Conservation (phyloP, 2,888 invertebrate species). For the Lottia gigantea region DNA sequence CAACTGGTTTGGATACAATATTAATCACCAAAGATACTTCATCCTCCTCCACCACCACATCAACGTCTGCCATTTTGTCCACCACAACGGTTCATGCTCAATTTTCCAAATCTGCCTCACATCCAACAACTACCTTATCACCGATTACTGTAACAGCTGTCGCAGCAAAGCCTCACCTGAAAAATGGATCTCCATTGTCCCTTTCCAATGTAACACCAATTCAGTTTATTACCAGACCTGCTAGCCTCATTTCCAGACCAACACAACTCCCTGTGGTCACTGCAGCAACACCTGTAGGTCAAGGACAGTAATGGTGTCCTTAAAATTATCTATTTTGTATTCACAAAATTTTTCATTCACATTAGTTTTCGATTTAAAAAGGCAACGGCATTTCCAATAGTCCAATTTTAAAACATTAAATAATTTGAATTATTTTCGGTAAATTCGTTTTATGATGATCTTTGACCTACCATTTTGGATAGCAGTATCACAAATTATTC, state of each 20-base stretch:
- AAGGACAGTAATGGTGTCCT: too few species aligned
- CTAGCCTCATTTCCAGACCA: conserved; percentile 2
- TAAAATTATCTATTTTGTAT: too few species aligned
- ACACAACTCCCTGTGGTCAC: conserved; percentile 5
- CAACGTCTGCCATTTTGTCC: conserved; percentile 2
- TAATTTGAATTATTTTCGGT: too few species aligned
- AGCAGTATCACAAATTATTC: too few species aligned
- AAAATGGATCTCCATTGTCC: not conserved
- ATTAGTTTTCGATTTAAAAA: too few species aligned
- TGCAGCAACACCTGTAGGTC: not conserved
- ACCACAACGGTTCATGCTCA: not conserved
- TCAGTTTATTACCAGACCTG: not conserved
- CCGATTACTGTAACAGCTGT: not conserved
- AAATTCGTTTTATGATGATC: too few species aligned
- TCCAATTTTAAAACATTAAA: too few species aligned
- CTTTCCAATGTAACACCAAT: not conserved
- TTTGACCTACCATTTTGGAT: too few species aligned
- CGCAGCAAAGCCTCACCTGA: not conserved
- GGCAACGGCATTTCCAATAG: too few species aligned
- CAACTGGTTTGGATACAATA: not conserved
- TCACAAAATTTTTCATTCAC: too few species aligned
- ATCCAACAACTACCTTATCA: not conserved
- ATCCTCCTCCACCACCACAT: not conserved
- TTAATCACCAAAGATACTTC: conserved; percentile 4
- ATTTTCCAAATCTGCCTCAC: not conserved